Conservation (phyloP, 2,888 invertebrate genomes). For the Acrobasis consociella region DNA sequence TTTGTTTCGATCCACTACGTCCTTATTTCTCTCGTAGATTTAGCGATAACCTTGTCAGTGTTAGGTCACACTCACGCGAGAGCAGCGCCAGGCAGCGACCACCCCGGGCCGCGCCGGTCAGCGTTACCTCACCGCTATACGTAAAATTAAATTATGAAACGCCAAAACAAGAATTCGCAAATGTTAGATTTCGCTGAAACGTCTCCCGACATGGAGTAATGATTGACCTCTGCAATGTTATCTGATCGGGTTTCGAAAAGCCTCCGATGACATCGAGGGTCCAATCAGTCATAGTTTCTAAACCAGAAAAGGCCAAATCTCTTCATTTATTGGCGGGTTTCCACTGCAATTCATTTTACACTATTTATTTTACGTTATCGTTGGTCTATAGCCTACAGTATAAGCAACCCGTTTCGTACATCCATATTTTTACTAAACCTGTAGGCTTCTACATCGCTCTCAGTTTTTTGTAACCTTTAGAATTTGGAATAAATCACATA, state of each 20-base stretch:
- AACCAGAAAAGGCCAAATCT: neutral
- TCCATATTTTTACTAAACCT: too few relatives aligned
- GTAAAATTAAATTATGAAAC: slow-evolving; percentile 16
- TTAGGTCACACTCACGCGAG: neutral
- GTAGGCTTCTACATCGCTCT: neutral
- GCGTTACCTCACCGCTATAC: neutral
- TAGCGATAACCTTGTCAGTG: slow-evolving; percentile 1
- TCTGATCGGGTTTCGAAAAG: slow-evolving; percentile 10
- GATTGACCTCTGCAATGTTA: slow-evolving; percentile 15
- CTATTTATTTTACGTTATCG: too few relatives aligned
- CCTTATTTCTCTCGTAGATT: neutral
- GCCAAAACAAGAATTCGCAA: slow-evolving; percentile 4
- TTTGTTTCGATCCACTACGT: too few relatives aligned
- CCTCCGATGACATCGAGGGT: slow-evolving; percentile 10
- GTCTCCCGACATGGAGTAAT: slow-evolving; percentile 4
- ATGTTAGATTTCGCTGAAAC: slow-evolving; percentile 7
- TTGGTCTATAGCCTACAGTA: too few relatives aligned
- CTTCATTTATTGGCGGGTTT: neutral
- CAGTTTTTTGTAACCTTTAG: neutral
- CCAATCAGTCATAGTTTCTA: slow-evolving; percentile 8
- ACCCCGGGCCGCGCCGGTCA: neutral
- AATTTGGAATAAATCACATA: neutral
- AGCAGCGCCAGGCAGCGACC: neutral
- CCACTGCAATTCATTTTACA: too few relatives aligned
- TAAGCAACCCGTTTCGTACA: too few relatives aligned